Conservation (phyloP, 2,888 invertebrate species). For the Lagria hirta region DNA sequence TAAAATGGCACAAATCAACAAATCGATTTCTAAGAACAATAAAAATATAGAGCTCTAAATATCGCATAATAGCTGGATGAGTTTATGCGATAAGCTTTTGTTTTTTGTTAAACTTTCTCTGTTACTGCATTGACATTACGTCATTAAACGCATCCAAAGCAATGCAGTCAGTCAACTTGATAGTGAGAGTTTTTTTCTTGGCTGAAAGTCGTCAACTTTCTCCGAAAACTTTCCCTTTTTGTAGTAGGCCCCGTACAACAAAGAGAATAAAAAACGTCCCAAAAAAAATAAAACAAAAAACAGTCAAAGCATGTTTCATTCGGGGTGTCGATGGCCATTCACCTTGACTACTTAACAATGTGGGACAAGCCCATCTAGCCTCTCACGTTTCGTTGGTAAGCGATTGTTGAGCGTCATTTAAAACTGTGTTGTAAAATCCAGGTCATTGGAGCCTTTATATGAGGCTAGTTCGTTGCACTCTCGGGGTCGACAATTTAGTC, state of each 20-base stretch:
- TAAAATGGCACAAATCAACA: too few relatives aligned
- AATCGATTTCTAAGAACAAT: too few relatives aligned
- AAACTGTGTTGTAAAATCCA: slow-evolving; percentile 37
- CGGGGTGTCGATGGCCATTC: slow-evolving; percentile 41
- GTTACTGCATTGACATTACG: slow-evolving; percentile 5
- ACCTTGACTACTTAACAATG: slow-evolving; percentile 43
- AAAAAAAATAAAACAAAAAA: slow-evolving; percentile 6
- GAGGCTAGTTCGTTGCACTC: slow-evolving; percentile 46
- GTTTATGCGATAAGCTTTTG: too few relatives aligned
- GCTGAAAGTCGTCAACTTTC: slow-evolving; percentile 26
- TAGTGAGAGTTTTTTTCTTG: slow-evolving; percentile 35
- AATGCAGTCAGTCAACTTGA: slow-evolving; percentile 49
- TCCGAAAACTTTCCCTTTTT: slow-evolving; percentile 29
- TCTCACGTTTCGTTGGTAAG: slow-evolving; percentile 20
- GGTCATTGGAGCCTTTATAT: slow-evolving; percentile 40
- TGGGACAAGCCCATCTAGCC: slow-evolving; percentile 35
- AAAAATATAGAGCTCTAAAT: too few relatives aligned
- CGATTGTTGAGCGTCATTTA: slow-evolving; percentile 1
- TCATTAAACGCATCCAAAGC: slow-evolving; percentile 34
- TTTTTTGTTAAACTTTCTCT: too few relatives aligned
- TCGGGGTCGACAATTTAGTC: slow-evolving; percentile 41
- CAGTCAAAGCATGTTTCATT: slow-evolving; percentile 10
- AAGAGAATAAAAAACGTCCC: slow-evolving; percentile 2
- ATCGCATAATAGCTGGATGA: too few relatives aligned
- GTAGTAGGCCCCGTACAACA: slow-evolving; percentile 2